phyloP scores from a whole-genome alignment of 1,140 invertebrate species.

The Coenobita brevimanus region DNA sequence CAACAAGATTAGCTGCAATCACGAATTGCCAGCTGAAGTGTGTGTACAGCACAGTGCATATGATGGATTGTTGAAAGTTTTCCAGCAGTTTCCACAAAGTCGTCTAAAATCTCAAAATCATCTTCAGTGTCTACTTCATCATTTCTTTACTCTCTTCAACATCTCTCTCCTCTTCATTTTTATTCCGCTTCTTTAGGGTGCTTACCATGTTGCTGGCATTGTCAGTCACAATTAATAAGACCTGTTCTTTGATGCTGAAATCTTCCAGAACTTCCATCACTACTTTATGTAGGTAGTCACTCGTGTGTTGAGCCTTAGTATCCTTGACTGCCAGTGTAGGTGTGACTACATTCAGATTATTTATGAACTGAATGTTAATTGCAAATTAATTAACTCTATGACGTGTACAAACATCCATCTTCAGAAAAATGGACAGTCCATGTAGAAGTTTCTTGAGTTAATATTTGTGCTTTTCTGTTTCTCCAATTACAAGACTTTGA shows the following conservation, averaged over 20 bases:
- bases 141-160: conserved; percentile 16
- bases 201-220: conserved; percentile 46
- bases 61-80: not conserved
- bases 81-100: not conserved
- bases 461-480: not conserved
- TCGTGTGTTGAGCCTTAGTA: not conserved
- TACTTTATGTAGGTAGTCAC: not conserved
- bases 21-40: conserved; percentile 47
- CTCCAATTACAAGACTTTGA: not conserved
- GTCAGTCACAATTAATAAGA: conserved; percentile 23
- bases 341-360: conserved; percentile 27
- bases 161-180: conserved; percentile 4
- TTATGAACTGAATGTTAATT: conserved; percentile 16
- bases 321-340: conserved; percentile 18
- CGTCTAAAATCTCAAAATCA: not conserved
- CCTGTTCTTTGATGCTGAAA: not conserved
- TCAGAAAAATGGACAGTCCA: conserved; percentile 3
- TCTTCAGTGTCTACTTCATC: not conserved
- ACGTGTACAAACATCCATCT: conserved; percentile 26
- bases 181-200: conserved; percentile 26
- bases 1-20: conserved; percentile 36
- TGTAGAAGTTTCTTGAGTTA: conserved; percentile 13
- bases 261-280: conserved; percentile 37
- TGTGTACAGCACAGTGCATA: conserved; percentile 49
- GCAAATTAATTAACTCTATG: conserved; percentile 21